phyloP scores from a whole-genome alignment of 2,113 vertebrate species.

The Apaloderma vittatum region DNA sequence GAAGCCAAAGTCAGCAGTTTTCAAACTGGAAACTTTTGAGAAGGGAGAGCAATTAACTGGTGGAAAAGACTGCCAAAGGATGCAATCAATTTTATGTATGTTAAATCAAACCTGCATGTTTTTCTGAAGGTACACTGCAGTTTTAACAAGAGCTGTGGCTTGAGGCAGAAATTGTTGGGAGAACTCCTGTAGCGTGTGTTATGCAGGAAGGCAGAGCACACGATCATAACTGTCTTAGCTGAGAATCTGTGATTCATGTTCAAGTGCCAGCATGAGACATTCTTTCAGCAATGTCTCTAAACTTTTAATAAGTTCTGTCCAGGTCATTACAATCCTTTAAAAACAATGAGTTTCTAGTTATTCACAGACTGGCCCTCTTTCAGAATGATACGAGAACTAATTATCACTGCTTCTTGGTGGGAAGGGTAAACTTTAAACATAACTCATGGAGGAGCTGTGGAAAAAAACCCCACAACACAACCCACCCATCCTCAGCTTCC shows the following conservation, averaged over 20 bases:
- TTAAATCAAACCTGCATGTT: constrained; percentile 16
- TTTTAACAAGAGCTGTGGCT: background rate
- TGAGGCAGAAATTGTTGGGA: background rate
- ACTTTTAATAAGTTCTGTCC: background rate
- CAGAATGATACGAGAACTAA: background rate
- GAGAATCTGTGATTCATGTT: background rate
- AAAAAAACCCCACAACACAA: background rate
- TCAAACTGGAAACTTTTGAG: background rate
- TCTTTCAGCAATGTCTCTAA: background rate
- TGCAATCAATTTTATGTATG: background rate
- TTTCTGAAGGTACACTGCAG: background rate
- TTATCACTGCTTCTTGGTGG: background rate
- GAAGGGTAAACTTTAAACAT: background rate
- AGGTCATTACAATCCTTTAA: background rate
- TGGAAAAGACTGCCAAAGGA: background rate
- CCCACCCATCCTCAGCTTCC: background rate
- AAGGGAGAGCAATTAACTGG: background rate
- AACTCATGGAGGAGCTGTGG: background rate
- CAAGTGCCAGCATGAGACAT: background rate
- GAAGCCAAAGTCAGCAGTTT: background rate
- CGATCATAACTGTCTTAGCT: background rate
- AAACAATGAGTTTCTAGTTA: background rate
- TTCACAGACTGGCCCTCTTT: background rate
- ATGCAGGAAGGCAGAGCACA: background rate
- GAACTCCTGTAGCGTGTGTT: background rate